phyloP scores from a whole-genome alignment of 2,888 invertebrate genomes.

The Lottia gigantea region DNA sequence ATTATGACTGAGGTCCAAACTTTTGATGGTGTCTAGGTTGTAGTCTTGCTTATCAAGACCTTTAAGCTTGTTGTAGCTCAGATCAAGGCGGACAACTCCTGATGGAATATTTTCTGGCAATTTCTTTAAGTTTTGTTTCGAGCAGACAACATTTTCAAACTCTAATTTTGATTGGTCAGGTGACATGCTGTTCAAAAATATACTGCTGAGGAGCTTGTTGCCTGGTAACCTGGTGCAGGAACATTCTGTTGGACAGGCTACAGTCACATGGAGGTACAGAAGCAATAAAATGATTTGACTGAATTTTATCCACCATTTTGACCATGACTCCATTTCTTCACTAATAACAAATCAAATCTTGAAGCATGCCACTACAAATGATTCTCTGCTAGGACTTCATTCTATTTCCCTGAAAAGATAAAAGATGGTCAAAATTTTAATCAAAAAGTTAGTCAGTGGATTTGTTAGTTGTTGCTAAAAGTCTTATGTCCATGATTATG shows the following conservation, averaged over 20 bases:
- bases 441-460: too few relatives aligned
- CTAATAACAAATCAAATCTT: not conserved
- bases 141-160: slow-evolving; percentile 35
- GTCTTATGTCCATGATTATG: too few relatives aligned
- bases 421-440: too few relatives aligned
- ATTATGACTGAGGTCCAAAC: slow-evolving; percentile 31
- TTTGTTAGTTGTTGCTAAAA: too few relatives aligned
- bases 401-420: too few relatives aligned
- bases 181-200: not conserved
- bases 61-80: slow-evolving; percentile 25
- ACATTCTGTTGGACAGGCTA: not conserved
- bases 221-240: not conserved
- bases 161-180: not conserved
- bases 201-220: not conserved
- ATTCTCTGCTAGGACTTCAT: too few relatives aligned
- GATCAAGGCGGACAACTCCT: slow-evolving; percentile 24
- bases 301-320: not conserved
- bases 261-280: not conserved
- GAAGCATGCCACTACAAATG: not conserved
- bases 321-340: not conserved
- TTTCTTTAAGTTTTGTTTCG: slow-evolving; percentile 27
- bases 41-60: slow-evolving; percentile 25
- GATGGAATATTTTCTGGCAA: slow-evolving; percentile 36
- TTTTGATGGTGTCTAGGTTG: slow-evolving; percentile 17
- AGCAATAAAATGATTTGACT: not conserved